These are phyloP conservation scores for Falco berigora DNA, from an alignment of 2,797 vertebrate species.

Conservation along the genomic window DNA sequence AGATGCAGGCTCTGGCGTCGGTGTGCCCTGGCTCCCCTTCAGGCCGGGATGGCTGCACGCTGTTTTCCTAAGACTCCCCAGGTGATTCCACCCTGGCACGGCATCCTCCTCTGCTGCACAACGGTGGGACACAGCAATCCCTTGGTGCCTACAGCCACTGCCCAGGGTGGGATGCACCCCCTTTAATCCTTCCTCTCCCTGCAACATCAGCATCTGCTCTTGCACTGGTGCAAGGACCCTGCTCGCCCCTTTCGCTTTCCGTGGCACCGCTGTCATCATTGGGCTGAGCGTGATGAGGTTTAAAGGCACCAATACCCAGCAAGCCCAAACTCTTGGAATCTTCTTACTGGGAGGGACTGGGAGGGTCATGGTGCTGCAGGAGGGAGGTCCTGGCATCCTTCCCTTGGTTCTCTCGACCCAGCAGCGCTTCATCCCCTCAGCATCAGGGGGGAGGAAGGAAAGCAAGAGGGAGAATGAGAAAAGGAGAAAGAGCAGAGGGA, in stretches of 20 bases:
- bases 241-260: not conserved
- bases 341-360: not conserved
- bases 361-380: not conserved
- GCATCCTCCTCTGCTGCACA: not conserved
- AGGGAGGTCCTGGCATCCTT: not conserved
- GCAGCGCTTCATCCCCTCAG: not conserved
- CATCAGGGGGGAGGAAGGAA: not conserved
- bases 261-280: rapidly evolving
- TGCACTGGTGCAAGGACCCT: not conserved
- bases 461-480: not conserved
- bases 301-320: not conserved
- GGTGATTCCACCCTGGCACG: not conserved
- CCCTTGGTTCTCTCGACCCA: not conserved
- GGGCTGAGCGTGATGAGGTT: rapidly evolving
- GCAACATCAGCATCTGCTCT: not conserved
- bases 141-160: not conserved
- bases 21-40: not conserved
- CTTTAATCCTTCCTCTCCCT: not conserved
- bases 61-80: not conserved
- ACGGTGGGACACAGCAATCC: not conserved
- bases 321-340: not conserved
- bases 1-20: not conserved
- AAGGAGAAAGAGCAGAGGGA: not conserved
- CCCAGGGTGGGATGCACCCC: not conserved
- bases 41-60: rapidly evolving